phyloP scores from a whole-genome alignment of 2,113 vertebrate genomes.

The Cisticola juncidis region DNA sequence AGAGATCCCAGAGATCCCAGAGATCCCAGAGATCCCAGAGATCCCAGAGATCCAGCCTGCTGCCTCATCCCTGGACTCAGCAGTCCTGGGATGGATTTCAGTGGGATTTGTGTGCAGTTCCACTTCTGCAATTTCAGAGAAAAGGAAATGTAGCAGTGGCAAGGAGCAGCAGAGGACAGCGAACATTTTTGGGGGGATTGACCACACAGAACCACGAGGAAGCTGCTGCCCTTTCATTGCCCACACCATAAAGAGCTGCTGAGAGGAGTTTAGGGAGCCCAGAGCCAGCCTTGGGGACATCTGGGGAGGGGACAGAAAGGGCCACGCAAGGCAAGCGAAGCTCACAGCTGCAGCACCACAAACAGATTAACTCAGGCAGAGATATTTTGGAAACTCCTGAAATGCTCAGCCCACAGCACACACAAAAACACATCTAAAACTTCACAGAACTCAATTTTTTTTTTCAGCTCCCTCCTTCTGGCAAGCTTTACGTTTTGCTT shows the following conservation, averaged over 20 bases:
- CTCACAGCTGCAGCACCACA: background rate
- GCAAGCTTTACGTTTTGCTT: background rate
- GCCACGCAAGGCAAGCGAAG: background rate
- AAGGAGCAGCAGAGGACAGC: background rate
- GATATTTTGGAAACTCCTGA: background rate
- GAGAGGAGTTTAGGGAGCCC: background rate
- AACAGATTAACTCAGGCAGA: background rate
- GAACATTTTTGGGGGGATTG: rapidly evolving
- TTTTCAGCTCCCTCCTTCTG: background rate
- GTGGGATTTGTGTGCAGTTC: background rate
- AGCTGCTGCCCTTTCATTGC: background rate
- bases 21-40: background rate
- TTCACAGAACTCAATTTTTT: background rate
- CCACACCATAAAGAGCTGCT: background rate
- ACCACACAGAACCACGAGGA: rapidly evolving
- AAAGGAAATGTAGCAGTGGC: rapidly evolving
- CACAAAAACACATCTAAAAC: background rate
- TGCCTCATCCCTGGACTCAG: background rate
- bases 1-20: background rate
- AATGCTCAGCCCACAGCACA: background rate
- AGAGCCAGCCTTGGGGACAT: background rate
- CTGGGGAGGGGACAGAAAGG: background rate
- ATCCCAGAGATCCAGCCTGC: background rate
- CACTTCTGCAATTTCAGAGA: background rate
- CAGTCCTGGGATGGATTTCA: background rate